Base-by-base conservation (phyloP, 2,888 invertebrate genomes). In the Drosophila falleni region DNA sequence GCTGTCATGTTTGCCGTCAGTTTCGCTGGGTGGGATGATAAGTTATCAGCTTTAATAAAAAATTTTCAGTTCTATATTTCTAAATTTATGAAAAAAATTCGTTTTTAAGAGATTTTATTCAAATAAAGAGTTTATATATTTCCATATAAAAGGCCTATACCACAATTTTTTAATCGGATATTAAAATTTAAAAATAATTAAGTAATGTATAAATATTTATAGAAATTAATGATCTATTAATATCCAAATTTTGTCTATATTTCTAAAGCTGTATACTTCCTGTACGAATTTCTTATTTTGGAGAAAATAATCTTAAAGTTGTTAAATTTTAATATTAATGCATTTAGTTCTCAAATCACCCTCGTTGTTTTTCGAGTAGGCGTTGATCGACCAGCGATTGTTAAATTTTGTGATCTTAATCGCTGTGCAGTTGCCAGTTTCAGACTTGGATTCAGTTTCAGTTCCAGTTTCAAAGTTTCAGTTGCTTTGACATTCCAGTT, bases 401-500 rank as follows among this genome's bases (percentile, higher is more conserved):
- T 9, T 35, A 26, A 39, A 9, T 64, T 56, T 63, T 87, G 86
- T 73, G 83, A 83, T 86, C 86, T 86, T 86, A 86, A 73, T 65
- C 62, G 65, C 71, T 39, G 16, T 19, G 33, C 53, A 39, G 55
- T 44, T 41, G 26, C 37, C 10, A 15, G 37, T 26, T 26, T 53
- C 33, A 35, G 37, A 41, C n/a, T 37, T 5, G 5, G 37, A n/a
- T 15, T 37, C 33, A 50, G 31, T 31, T 15, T 3, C 37, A 41
- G 53, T 47, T 39, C 39, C 54, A 63, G 56, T 50, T 10, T 31
- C 23, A 41, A 2, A 19, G 37, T 39, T 39, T 42, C 54, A 63
- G 72, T 58, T 66, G 62, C 71, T 74, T 67, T 81, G 83, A 86
- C 90, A 91, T 90, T 90, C 89, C 78, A 67, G 64, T 62, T 71